A percentile compares a stretch with the other conserved stretches of the same genome.
phyloP scores from a whole-genome alignment of 1,140 invertebrate species.

The Sitophilus oryzae region DNA sequence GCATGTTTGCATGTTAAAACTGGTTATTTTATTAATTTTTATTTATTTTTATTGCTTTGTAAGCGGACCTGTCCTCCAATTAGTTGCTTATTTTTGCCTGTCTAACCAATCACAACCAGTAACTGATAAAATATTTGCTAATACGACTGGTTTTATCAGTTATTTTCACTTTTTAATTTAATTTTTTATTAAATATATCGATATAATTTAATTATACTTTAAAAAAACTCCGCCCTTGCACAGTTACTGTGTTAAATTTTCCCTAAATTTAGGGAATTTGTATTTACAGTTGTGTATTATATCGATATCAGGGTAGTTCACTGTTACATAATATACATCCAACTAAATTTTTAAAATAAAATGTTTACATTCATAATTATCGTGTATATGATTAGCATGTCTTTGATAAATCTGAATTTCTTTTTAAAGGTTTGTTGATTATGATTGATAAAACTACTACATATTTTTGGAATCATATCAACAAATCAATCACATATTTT shows the following conservation, averaged over 20 bases:
- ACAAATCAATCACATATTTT: too few species aligned
- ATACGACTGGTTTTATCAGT: slow-evolving; percentile 5
- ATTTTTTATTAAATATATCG: slow-evolving; percentile 13
- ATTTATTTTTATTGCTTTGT: slow-evolving; percentile 14
- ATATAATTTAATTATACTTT: slow-evolving; percentile 17
- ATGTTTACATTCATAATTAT: too few species aligned
- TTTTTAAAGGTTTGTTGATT: too few species aligned
- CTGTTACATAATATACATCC: too few species aligned
- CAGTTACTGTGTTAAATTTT: slow-evolving; percentile 12
- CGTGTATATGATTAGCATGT: too few species aligned
- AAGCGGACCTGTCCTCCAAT: slow-evolving; percentile 8
- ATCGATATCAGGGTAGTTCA: slow-evolving; percentile 14
- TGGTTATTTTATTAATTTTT: slow-evolving; percentile 2
- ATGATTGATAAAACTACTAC: too few species aligned
- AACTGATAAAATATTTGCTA: not conserved
- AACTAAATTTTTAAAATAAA: too few species aligned
- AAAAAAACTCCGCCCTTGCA: slow-evolving; percentile 12
- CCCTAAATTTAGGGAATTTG: slow-evolving; percentile 20
- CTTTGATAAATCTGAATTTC: too few species aligned
- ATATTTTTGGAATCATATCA: too few species aligned
- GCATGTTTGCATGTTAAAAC: not conserved
- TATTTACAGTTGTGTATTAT: slow-evolving; percentile 14
- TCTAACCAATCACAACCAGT: not conserved
- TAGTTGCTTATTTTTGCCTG: slow-evolving; percentile 22
- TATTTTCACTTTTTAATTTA: not conserved